Conservation (phyloP, 2,113 vertebrate species). For the Morone saxatilis region DNA sequence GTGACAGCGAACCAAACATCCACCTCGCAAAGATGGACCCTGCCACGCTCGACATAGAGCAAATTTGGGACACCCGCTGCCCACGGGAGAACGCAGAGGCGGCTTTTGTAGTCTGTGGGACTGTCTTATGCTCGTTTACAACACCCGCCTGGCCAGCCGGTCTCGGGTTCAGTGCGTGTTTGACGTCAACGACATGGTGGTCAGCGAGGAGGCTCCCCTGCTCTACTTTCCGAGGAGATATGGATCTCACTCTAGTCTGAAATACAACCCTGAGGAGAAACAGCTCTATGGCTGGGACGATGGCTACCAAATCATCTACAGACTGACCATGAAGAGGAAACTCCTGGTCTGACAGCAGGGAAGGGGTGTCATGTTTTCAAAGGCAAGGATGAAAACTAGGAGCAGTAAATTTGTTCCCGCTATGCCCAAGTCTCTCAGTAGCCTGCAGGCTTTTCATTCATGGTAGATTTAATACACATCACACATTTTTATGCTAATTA, state of each 20-base stretch:
- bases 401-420: conserved; percentile 7
- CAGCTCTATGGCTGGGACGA: conserved; percentile 98
- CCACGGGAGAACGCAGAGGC: conserved; percentile 93
- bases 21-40: conserved; percentile 95
- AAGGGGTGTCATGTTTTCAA: conserved; percentile 8
- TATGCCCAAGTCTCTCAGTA: not conserved
- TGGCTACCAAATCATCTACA: conserved; percentile 96
- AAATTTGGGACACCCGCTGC: conserved; percentile 97
- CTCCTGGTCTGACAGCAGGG: conserved; percentile 67
- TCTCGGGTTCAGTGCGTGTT: conserved; percentile 95
- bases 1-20: conserved; percentile 89
- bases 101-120: conserved; percentile 93
- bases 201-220: conserved; percentile 88
- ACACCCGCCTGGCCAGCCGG: conserved; percentile 92
- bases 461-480: not conserved
- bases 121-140: conserved; percentile 97
- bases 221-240: conserved; percentile 96
- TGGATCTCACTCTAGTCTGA: conserved; percentile 92
- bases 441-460: not conserved
- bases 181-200: conserved; percentile 91
- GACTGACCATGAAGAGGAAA: conserved; percentile 92
- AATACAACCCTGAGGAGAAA: conserved; percentile 92
- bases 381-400: not conserved
- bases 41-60: conserved; percentile 91
- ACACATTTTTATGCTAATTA: not conserved